Evolutionary conservation across 1,140 invertebrate species (phyloP), one percentile per base, ranked within the genome.

Genomic region (Zeugodacus cucurbitae): DNA sequence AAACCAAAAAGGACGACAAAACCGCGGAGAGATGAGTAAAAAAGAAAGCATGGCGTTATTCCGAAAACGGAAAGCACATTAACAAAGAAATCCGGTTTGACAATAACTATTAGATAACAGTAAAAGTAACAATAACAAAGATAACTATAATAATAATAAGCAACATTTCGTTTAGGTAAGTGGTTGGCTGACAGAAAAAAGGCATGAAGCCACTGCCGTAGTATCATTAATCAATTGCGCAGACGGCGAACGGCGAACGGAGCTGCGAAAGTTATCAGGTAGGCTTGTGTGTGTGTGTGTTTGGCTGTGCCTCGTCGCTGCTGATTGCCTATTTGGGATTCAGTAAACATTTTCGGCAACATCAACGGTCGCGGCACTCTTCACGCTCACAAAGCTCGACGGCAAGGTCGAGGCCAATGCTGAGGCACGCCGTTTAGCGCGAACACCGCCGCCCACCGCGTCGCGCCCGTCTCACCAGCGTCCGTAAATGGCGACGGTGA

Each of bases 211-310:
- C 2, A 3, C 20, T 6, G 41, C n/a, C 2, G 34, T 3, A 54
- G 74, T 26, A 82, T 82, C 74, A 82, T 82, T 82, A 82, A 82
- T 82, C 74, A 82, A 82, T 82, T 82, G 41, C 22, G 7, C 17
- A 54, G 44, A 22, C 10, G 58, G 58, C 58, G n/a, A 7, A n/a
- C n/a, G n/a, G n/a, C n/a, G n/a, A n/a, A n/a, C n/a, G n/a, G n/a
- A n/a, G n/a, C n/a, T 82, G n/a, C 0, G n/a, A 10, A 82, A 54
- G 4, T 82, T 2, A 8, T 7, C 0, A 48, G 7, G 22, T 37
- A n/a, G 41, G 0, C 8, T 0, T 20, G 17, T 37, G 37, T 67
- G 20, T 32, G 17, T 74, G n/a, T n/a, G 74, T 48, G 37, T 70
- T 0, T 67, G 44, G 11, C 5, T 1, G 5, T 74, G 17, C 20